A percentile compares a stretch with the other conserved stretches of the same genome.
Evolutionary conservation across 2,113 vertebrate species (phyloP).

Genomic region (Gymnogyps californianus): DNA sequence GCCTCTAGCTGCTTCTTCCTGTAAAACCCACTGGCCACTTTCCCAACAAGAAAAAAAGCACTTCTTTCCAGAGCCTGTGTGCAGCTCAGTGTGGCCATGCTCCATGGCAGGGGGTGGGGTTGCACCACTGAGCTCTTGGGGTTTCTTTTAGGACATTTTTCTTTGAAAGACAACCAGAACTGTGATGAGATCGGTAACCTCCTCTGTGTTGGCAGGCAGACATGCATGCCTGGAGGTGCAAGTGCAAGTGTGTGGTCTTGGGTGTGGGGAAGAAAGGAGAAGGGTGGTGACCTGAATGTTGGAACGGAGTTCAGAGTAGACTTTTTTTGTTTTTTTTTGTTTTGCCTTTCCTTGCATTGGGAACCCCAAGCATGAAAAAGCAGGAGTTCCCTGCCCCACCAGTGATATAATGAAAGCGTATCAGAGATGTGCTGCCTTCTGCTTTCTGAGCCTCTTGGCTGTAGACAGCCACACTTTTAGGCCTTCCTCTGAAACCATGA

Average conservation of each 20-base stretch:
- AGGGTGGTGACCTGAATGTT: constrained; percentile 54
- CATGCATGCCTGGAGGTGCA: background rate
- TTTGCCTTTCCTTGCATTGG: background rate
- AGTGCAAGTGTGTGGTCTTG: constrained; percentile 54
- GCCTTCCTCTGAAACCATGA: background rate
- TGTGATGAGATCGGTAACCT: background rate
- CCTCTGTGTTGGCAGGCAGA: background rate
- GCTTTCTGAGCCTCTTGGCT: background rate
- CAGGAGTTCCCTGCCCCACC: background rate
- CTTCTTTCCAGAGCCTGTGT: background rate
- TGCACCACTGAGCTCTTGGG: background rate
- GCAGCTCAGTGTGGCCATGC: background rate
- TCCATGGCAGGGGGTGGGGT: background rate
- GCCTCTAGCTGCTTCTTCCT: background rate
- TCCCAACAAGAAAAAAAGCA: background rate
- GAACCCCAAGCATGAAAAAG: background rate
- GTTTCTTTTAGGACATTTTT: constrained; percentile 27
- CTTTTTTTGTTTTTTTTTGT: background rate
- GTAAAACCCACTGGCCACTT: background rate
- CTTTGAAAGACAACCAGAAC: constrained; percentile 40
- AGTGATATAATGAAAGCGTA: background rate
- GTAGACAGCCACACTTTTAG: background rate
- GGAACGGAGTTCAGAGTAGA: constrained; percentile 25
- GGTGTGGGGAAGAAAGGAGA: constrained; percentile 38
- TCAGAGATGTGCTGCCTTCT: background rate